Conservation (phyloP, 2,888 invertebrate genomes). For the Amphimallon solstitiale region DNA sequence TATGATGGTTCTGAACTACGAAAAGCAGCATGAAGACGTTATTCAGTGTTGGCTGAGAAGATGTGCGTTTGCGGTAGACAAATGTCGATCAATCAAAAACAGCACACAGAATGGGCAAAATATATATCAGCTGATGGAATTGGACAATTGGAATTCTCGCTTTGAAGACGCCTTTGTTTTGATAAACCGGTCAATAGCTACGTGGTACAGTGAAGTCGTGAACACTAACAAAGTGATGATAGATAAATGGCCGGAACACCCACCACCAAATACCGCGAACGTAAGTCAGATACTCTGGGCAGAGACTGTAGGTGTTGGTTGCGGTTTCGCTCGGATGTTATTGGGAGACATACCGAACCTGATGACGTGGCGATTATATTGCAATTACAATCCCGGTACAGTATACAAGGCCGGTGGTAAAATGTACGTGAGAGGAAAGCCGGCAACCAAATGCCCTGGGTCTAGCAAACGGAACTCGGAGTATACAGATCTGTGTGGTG, state of each 20-base stretch:
- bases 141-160: neutral
- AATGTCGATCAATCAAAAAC: neutral
- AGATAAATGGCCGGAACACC: neutral
- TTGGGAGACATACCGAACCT: neutral
- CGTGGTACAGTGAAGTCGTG: conserved; percentile 10
- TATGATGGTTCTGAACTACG: conserved; percentile 19
- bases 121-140: neutral
- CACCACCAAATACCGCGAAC: neutral
- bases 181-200: neutral
- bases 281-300: conserved; percentile 8
- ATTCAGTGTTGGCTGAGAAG: conserved; percentile 6
- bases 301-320: neutral
- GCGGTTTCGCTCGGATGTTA: neutral
- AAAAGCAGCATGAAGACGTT: neutral
- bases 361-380: neutral
- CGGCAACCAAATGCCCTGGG: neutral
- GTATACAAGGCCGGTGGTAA: no score
- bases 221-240: neutral
- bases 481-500: conserved; percentile 1
- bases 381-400: neutral
- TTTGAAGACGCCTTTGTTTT: neutral
- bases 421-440: neutral
- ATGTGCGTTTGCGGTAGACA: neutral
- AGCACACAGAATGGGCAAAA: neutral
- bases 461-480: neutral